These are phyloP conservation scores for Drosophila mojavensis DNA, from an alignment of 1,140 invertebrate genomes.

Conservation along the genomic window DNA sequence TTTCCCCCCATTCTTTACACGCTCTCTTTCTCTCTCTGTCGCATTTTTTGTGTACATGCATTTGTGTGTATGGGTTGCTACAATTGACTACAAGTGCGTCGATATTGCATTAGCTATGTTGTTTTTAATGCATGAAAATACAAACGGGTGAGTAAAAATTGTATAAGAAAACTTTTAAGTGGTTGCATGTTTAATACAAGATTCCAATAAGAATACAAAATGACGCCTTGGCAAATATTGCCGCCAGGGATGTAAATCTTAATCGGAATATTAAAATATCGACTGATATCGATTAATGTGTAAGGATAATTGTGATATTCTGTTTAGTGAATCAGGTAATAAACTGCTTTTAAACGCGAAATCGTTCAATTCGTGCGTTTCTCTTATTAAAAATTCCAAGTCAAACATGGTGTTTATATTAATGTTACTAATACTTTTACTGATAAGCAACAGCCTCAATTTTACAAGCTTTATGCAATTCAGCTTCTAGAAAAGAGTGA, in stretches of 20 bases:
- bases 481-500: constrained; percentile 4
- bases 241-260: constrained; percentile 20
- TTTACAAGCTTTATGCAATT: constrained; percentile 7
- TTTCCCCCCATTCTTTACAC: constrained; percentile 38
- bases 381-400: too few species aligned
- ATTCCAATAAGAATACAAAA: neutral
- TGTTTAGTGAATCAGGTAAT: neutral
- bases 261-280: constrained; percentile 14
- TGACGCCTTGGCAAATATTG: neutral
- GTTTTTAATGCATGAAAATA: constrained; percentile 17
- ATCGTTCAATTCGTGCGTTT: neutral
- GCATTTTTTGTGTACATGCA: constrained; percentile 47
- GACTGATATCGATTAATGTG: neutral
- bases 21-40: constrained; percentile 41
- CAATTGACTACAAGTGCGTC: constrained; percentile 41
- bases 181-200: too few species aligned
- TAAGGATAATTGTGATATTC: too few species aligned
- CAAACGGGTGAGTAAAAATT: constrained; percentile 35
- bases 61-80: constrained; percentile 36
- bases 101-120: constrained; percentile 34
- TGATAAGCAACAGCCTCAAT: neutral
- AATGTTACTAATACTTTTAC: too few species aligned
- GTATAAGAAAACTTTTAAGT: neutral
- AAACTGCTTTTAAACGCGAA: neutral
- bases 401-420: too few species aligned